Percentiles rank a stretch among this genome's conserved stretches.
phyloP scores from a whole-genome alignment of 2,797 vertebrate species.

The Gymnodraco acuticeps region DNA sequence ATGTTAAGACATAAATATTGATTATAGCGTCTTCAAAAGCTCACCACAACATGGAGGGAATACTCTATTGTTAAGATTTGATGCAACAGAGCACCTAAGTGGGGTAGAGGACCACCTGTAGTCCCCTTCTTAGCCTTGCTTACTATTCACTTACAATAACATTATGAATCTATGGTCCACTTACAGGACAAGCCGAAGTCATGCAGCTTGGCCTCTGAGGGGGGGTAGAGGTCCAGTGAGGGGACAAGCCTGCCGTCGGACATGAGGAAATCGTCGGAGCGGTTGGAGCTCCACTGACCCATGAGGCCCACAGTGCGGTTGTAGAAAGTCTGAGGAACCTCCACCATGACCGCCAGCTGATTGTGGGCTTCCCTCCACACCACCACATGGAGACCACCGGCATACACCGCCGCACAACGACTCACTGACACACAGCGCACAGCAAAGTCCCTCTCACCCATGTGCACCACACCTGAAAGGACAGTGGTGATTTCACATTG shows the following conservation, averaged over 20 bases:
- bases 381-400: constrained; percentile 81
- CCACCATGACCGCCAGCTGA: constrained; percentile 79
- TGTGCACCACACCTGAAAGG: constrained; percentile 74
- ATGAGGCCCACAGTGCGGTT: constrained; percentile 87
- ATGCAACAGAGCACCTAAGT: too few species aligned
- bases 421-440: constrained; percentile 76
- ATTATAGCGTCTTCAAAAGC: not conserved
- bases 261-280: constrained; percentile 84
- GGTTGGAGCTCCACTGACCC: constrained; percentile 86
- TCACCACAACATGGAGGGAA: not conserved
- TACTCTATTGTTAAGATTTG: not conserved
- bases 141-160: not conserved
- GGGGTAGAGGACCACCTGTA: too few species aligned
- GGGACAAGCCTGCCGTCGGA: constrained; percentile 78
- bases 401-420: constrained; percentile 79
- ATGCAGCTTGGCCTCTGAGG: constrained; percentile 77
- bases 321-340: constrained; percentile 85
- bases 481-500: constrained; percentile 4
- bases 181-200: constrained; percentile 87
- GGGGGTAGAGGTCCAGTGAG: constrained; percentile 63
- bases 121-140: too few species aligned
- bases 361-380: constrained; percentile 72
- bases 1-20: not conserved
- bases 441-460: constrained; percentile 70
- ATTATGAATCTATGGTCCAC: constrained; percentile 42